phyloP scores from a whole-genome alignment of 2,888 invertebrate species.

The Chesias legatella region DNA sequence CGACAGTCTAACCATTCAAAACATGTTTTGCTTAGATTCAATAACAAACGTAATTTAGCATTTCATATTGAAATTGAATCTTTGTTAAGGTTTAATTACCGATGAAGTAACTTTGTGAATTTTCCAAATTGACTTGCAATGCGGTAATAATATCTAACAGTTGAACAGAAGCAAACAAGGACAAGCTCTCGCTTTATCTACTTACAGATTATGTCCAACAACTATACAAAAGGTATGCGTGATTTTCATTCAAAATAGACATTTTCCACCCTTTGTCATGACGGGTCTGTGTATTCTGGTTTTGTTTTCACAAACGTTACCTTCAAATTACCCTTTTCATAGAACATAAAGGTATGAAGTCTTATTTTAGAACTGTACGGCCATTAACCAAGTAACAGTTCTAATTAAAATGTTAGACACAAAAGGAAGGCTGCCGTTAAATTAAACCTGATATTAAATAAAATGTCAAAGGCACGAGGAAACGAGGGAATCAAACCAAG shows the following conservation, averaged over 20 bases:
- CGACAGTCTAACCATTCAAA: conserved; percentile 16
- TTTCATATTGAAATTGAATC: conserved; percentile 3
- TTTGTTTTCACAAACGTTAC: conserved; percentile 21
- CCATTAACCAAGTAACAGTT: conserved; percentile 13
- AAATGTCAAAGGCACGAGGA: conserved; percentile 37
- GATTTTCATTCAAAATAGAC: conserved; percentile 15
- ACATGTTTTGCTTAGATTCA: conserved; percentile 11
- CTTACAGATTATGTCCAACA: conserved; percentile 8
- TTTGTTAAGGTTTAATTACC: background rate
- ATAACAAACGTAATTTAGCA: conserved; percentile 7
- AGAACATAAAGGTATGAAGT: conserved; percentile 11
- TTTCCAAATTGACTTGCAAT: no score
- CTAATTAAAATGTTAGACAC: conserved; percentile 25
- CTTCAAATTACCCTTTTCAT: conserved; percentile 18
- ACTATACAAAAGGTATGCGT: conserved; percentile 11
- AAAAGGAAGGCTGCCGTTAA: conserved; percentile 23
- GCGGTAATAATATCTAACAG: no score
- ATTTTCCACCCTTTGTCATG: conserved; percentile 23
- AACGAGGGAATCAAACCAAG: conserved; percentile 21
- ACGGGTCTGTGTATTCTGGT: conserved; percentile 16
- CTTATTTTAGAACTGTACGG: conserved; percentile 11
- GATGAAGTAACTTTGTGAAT: no score
- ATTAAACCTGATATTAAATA: conserved; percentile 31
- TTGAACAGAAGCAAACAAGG: no score
- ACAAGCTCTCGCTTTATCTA: no score